Evolutionary conservation across 2,797 vertebrate genomes (phyloP), one percentile per base, ranked within the genome.

Genomic region (Florisuga fusca): DNA sequence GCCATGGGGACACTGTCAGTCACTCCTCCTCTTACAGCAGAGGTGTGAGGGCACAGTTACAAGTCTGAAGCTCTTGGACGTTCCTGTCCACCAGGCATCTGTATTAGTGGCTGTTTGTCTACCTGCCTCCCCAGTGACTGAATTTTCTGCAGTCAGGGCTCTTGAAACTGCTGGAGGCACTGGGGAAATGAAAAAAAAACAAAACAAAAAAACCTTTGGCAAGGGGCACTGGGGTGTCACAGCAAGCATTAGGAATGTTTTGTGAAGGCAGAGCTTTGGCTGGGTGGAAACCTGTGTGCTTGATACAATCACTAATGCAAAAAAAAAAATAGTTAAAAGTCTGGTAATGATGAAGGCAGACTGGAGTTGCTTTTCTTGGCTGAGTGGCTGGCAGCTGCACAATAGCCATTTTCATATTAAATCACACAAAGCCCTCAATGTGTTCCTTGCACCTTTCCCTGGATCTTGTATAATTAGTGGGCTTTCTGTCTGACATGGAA

Each of bases 371-470:
- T 73, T 75, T 68, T 22, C 50, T n/a, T 25, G 71, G 41, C 48
- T 41, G 74, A 45, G 8, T 26, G 71, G 66, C 63, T 95, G 94
- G 94, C 84, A 91, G 58, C 84, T 73, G 55, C 68, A 81, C 75
- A 71, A 79, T 22, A 57, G 53, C 93, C 73, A 74, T 97, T 96
- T 94, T 69, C 90, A 8, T 12, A 92, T 89, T 88, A 94, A 93
- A 72, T 21, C n/a, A 6, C 38, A 74, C 72, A 79, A 89, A 89
- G 19, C 38, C 82, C 83, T 84, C 36, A 0, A 73, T 48, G 34
- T 13, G 61, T 90, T 83, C 72, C 72, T 91, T 58, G 4, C 92
- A 76, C 92, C 89, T 93, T 73, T 63, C 63, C 85, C 75, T 17
- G 74, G 85, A 38, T 88, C 61, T 58, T 12, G 66, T 62, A 8